Base-by-base conservation (phyloP, 2,888 invertebrate species). In the Drosophila aldrichi region DNA sequence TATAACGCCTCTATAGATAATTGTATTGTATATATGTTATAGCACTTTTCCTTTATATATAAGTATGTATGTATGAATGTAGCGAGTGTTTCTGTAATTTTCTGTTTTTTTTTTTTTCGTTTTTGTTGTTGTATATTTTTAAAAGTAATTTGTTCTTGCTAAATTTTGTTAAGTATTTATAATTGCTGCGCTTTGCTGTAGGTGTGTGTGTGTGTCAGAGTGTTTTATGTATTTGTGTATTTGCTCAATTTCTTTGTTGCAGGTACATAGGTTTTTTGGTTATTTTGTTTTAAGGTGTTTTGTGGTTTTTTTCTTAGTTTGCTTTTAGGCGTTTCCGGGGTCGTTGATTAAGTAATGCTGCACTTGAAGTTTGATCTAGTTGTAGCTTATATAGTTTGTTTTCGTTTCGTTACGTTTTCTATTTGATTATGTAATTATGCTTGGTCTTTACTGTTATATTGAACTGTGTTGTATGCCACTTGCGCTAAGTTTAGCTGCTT, bases 371-470 rank as follows among this genome's bases (percentile, higher is more conserved):
- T 77, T 57, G 59, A 59, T 49, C 9, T 62, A 56, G 20, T 63
- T 57, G 67, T 73, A 70, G 43, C 55, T 59, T 57, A 59, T 18
- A 29, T 29, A 9, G 14, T 14, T 55, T 41, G 18, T 71, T 73
- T 38, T 69, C 54, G 55, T 52, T 64, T 43, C 38, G 36, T 38
- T 54, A n/a, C 4, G 4, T 36, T 38, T 38, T 81, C 70, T 89
- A 91, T 91, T 90, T 90, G 91, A 91, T 91, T 91, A 91, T 91
- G 91, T 91, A 91, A 91, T 92, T 91, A 91, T 88, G 88, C 87
- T 79, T 83, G 88, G 83, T 90, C 90, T 91, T 86, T 87, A 90
- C 90, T 91, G 84, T 88, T 81, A 82, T 87, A 89, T 91, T 88
- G 81, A 88, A 86, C 91, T 79, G 85, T 69, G 74, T 75, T 91